These are phyloP conservation scores for Globodera ellingtonae DNA, from an alignment of 1,140 invertebrate species.

Conservation along the genomic window DNA sequence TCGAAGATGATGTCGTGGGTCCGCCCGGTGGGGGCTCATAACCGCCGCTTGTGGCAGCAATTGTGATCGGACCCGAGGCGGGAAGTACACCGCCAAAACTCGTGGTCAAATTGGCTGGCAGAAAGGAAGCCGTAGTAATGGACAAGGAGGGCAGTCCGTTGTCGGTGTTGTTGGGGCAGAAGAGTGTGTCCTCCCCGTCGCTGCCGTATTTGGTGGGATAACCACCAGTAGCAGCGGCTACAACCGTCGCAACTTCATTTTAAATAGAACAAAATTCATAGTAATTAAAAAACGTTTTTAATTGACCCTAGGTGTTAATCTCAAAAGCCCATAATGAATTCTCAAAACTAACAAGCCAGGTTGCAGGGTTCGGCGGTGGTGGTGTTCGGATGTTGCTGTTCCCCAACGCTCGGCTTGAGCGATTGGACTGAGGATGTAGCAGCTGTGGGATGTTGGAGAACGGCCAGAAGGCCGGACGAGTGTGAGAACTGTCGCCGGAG, in stretches of 20 bases:
- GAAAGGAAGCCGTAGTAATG: neutral
- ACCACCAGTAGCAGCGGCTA: neutral
- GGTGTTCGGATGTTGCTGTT: neutral
- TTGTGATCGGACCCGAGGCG: constrained; percentile 18
- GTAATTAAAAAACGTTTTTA: no score
- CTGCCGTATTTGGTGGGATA: neutral
- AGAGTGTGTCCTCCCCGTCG: neutral
- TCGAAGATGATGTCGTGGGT: constrained; percentile 22
- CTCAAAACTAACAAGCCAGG: neutral
- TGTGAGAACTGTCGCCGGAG: neutral
- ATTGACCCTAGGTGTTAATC: no score
- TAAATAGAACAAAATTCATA: neutral
- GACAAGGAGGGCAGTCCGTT: neutral
- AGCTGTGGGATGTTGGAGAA: neutral
- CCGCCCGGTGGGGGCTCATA: constrained; percentile 18
- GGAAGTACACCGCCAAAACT: constrained; percentile 14
- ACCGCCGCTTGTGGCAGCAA: constrained; percentile 15
- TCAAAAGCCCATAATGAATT: no score
- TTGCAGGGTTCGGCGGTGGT: neutral
- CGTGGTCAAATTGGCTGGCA: constrained; percentile 10
- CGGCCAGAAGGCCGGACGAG: neutral
- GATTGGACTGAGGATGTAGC: neutral
- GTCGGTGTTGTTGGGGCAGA: neutral
- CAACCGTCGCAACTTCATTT: neutral
- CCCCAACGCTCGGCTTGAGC: neutral